Percentiles rank a stretch among this genome's conserved stretches.
Conservation (phyloP, 2,113 vertebrate species). For the Pandion haliaetus region DNA sequence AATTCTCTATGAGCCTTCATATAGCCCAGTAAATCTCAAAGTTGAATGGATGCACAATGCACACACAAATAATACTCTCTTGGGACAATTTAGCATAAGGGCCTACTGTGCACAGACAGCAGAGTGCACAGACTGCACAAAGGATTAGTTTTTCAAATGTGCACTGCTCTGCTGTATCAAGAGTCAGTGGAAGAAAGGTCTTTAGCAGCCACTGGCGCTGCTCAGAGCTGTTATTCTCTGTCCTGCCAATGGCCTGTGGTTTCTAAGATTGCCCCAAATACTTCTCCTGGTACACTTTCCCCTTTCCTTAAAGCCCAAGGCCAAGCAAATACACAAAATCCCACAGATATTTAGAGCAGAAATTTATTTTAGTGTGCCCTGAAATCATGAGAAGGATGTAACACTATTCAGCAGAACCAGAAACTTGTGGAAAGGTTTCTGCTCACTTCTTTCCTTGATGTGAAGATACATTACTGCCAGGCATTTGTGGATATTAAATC, state of each 20-base stretch:
- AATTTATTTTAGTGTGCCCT: neutral
- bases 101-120: neutral
- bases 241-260: neutral
- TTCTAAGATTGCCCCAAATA: neutral
- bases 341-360: neutral
- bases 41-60: neutral
- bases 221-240: neutral
- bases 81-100: neutral
- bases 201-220: neutral
- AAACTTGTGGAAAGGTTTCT: neutral
- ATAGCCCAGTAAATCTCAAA: neutral
- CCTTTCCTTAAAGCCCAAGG: neutral
- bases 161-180: neutral
- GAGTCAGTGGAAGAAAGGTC: neutral
- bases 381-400: neutral
- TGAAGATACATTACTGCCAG: slow-evolving; percentile 12
- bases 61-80: neutral
- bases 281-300: neutral
- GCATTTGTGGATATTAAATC: slow-evolving; percentile 45
- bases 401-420: neutral
- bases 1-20: neutral
- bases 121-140: neutral
- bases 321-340: neutral
- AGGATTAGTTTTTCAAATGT: neutral
- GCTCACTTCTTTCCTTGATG: neutral